Base-by-base conservation (phyloP, 2,888 invertebrate genomes). In the Dasypolia templi region DNA sequence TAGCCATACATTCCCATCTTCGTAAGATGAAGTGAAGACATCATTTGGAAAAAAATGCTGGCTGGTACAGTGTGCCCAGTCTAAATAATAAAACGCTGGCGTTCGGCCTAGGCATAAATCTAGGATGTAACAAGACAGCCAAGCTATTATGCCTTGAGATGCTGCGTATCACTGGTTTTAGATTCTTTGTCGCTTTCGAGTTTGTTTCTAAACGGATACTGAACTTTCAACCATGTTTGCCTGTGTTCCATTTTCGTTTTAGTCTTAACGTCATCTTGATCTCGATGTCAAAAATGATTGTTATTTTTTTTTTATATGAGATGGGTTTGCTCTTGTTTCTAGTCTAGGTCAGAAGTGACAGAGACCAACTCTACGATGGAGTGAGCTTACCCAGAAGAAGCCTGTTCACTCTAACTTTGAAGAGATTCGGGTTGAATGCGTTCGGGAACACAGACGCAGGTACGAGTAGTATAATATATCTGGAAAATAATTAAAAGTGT, bases 51-150 rank as follows among this genome's bases (percentile, higher is more conserved):
- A 82, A 83, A 87, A 86, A 88, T 76, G 84, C 83, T 85, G 81
- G 83, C 83, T 85, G 69, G 82, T 82, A 87, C 88, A 90, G 88
- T 91, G 87, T 90, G 88, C 89, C 85, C 81, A 83, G 80, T 83
- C 87, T 91, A 92, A 94, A 93, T 92, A 93, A 94, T 92, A 92
- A 91, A 83, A 91, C 87, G 87, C 89, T 94, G 93, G 94, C 92
- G 83, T 84, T 71, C 70, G 72, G 90, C 88, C 89, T 90, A 87
- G 77, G 72, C 86, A 89, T 85, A 83, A 81, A 87, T 83, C 89
- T 88, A 89, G 91, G 87, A 90, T 89, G 84, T 89, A 89, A 87
- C 89, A 89, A 92, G 89, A 89, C 90, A 87, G 86, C 86, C 81
- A 83, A 85, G 83, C 86, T 80, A 81, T 82, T 75, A 77, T 82